Conservation (phyloP, 2,888 invertebrate genomes). For the Limnephilus lunatus region DNA sequence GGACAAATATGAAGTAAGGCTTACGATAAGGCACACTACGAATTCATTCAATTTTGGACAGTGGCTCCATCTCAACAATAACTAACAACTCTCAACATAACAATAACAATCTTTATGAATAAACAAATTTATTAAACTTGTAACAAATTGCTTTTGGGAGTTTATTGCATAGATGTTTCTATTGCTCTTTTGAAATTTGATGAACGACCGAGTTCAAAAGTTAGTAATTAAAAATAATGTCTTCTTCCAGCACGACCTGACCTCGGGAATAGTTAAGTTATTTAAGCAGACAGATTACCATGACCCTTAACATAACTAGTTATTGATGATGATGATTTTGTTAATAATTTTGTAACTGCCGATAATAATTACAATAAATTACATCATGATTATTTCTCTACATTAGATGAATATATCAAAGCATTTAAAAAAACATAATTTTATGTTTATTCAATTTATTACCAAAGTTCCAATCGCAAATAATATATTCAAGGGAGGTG, state of each 20-base stretch:
- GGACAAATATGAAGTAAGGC: no score
- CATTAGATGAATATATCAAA: background rate
- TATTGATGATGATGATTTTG: background rate
- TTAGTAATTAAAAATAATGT: constrained; percentile 22
- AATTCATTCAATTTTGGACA: no score
- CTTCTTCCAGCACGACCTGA: constrained; percentile 26
- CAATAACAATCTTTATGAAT: background rate
- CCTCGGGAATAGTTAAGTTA: background rate
- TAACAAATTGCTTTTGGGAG: background rate
- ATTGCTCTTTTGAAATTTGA: constrained; percentile 8
- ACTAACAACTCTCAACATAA: background rate
- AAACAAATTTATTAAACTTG: background rate
- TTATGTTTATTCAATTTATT: background rate
- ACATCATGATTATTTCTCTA: background rate
- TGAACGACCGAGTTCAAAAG: background rate
- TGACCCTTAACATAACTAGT: background rate
- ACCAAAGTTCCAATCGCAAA: no score
- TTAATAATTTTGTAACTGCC: background rate
- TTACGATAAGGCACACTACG: no score
- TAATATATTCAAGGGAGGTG: no score
- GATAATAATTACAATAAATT: background rate
- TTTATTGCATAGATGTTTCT: background rate
- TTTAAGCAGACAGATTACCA: background rate
- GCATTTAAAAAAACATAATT: background rate
- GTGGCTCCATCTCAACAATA: no score